Base-by-base conservation (phyloP, 2,888 invertebrate species). In the Scaptomyza caliginosa region DNA sequence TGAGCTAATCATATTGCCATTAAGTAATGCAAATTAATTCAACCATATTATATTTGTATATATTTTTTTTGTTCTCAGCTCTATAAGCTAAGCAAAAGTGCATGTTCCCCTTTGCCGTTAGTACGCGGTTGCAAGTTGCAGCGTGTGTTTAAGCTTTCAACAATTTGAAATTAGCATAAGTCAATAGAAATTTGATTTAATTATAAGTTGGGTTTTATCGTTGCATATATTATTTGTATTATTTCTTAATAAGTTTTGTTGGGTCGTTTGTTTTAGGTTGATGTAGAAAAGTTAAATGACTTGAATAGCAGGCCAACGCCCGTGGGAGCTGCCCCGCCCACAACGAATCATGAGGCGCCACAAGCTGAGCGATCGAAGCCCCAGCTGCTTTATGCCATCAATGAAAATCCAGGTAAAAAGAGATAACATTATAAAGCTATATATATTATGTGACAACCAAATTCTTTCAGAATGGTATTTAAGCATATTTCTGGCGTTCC, bases 401-500 rank as follows among this genome's bases (percentile, higher is more conserved):
- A 96, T 67, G 96, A 96, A 85, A 92, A 93, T 16, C 97, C 97
- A 7, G 72, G 72, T 75, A 50, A 11, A 3, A 11, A 10, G 10
- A 8, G 16, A 16, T 11, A n/a, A 11, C 2, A 13, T 7, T 17
- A 4, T 5, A 11, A 1, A n/a, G 4, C 11, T 7, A 6, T 7
- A 24, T 43, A 28, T 21, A 19, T n/a, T 45, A 3, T 19, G n/a
- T n/a, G n/a, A 10, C 3, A n/a, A 30, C 1, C 19, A 5, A 13
- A 8, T 1, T 2, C 13, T 46, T 69, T 8, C 23, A 71, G 71
- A 28, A 1, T 97, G 96, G 96, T 96, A 96, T 89, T 92, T 96
- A 21, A 95, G 95, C 83, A 93, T 96, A 71, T 94, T 96, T 82
- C 93, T 97, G 91, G 96, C 96, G 11, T 92, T 97, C 55, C 97